Evolutionary conservation across 2,797 vertebrate species (phyloP), one percentile per base, ranked within the genome.

Genomic region (Sus cebifrons): DNA sequence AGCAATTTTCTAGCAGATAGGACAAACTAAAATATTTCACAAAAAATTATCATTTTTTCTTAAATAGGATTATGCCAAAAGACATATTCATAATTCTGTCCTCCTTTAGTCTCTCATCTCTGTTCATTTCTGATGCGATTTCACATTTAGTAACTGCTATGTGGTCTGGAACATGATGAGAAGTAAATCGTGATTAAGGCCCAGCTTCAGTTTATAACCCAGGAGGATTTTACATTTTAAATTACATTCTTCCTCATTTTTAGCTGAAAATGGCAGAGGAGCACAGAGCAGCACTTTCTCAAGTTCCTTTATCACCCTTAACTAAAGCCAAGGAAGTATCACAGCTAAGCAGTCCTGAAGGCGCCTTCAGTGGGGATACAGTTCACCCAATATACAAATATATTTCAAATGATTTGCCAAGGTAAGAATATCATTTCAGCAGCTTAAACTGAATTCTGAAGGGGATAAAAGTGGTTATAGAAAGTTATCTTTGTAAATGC

Each of bases 351-450:
- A 94, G 60, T 89, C 60, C 86, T 29, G 85, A 97, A 60, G 32
- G 78, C 95, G 6, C 44, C 62, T 86, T 92, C 93, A 86, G 81
- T 79, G 97, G 97, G 94, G 97, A 94, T 85, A 87, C 82, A 77
- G 27, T 95, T 83, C 91, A 94, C 77, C 95, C 95, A 95, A 62
- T 91, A 88, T 85, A 25, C 71, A 94, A 64, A 97, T 79, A 62
- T 88, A 25, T 94, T 44, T 93, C 25, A 1, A 27, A 20, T 32
- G 5, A 56, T 89, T 95, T 96, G 49, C 73, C 93, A 94, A 89
- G 95, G 94, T 92, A 97, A 97, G 49, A 70, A 36, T 27, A 32
- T 96, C 62, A 62, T 14, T 85, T 96, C 29, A 79, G 23, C n/a
- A 95, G 23, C 49, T 94, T 94, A 20, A 81, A 49, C 15, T 94